phyloP scores from a whole-genome alignment of 1,140 invertebrate genomes.

The Scylla paramamosain region DNA sequence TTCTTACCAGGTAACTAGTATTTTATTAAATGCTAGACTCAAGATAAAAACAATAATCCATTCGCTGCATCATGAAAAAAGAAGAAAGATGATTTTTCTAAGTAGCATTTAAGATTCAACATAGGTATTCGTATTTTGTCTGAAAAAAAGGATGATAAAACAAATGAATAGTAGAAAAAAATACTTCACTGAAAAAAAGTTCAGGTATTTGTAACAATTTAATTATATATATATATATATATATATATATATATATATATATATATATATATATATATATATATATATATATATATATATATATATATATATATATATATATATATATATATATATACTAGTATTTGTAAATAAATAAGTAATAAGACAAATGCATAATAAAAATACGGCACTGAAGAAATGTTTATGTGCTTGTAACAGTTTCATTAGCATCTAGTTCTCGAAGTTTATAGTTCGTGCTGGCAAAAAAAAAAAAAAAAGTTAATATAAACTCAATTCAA shows the following conservation, averaged over 20 bases:
- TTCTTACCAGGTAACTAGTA: too few relatives aligned
- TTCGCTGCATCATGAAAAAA: too few relatives aligned
- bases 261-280: slow-evolving; percentile 43
- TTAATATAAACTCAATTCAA: neutral
- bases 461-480: too few relatives aligned
- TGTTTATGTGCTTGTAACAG: neutral
- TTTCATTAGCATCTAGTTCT: neutral
- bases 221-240: neutral
- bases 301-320: neutral
- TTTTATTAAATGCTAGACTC: too few relatives aligned
- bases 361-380: neutral
- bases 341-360: neutral
- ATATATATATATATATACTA: neutral
- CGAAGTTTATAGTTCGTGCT: neutral
- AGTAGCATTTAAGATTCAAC: too few relatives aligned
- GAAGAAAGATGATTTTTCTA: too few relatives aligned
- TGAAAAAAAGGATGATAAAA: too few relatives aligned
- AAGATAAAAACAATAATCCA: too few relatives aligned
- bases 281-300: neutral
- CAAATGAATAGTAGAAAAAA: too few relatives aligned
- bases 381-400: neutral
- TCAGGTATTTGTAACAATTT: too few relatives aligned
- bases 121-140: too few relatives aligned
- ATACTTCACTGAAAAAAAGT: too few relatives aligned
- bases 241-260: slow-evolving; percentile 40